Conservation (phyloP, 2,888 invertebrate species). For the Pachymerium ferrugineum region DNA sequence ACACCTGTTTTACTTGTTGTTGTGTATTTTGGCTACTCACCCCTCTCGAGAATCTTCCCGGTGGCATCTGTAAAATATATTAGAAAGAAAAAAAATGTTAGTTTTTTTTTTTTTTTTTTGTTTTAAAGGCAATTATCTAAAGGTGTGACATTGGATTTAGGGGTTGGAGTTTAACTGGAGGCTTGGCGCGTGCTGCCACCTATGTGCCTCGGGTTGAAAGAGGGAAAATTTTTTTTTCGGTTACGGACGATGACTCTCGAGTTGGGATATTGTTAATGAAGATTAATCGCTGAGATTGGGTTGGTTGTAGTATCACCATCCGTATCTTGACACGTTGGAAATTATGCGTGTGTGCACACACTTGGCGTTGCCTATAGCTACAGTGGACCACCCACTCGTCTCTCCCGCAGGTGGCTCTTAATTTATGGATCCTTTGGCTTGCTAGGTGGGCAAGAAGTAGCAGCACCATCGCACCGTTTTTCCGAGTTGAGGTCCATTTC, state of each 20-base stretch:
- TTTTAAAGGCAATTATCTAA: neutral
- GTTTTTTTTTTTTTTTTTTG: too few species aligned
- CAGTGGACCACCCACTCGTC: conserved; percentile 28
- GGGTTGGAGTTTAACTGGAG: neutral
- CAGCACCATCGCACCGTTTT: neutral
- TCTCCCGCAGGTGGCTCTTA: conserved; percentile 25
- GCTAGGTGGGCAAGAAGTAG: conserved; percentile 18
- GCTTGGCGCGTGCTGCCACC: conserved; percentile 21
- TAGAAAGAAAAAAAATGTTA: too few species aligned
- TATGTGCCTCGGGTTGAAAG: neutral
- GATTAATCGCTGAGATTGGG: conserved; percentile 16
- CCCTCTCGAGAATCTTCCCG: too few species aligned
- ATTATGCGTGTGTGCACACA: conserved; percentile 28
- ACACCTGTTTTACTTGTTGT: neutral
- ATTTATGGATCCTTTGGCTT: conserved; percentile 27
- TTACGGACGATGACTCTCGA: conserved; percentile 4
- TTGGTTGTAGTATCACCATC: neutral
- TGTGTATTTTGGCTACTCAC: too few species aligned
- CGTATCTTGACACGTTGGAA: conserved; percentile 26
- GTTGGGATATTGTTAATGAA: neutral
- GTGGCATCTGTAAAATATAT: too few species aligned
- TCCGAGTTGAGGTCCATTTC: neutral
- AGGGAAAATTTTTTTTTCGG: neutral
- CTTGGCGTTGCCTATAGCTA: neutral
- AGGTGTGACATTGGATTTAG: neutral